Base-by-base conservation (phyloP, 2,888 invertebrate genomes). In the Elmis aenea region DNA sequence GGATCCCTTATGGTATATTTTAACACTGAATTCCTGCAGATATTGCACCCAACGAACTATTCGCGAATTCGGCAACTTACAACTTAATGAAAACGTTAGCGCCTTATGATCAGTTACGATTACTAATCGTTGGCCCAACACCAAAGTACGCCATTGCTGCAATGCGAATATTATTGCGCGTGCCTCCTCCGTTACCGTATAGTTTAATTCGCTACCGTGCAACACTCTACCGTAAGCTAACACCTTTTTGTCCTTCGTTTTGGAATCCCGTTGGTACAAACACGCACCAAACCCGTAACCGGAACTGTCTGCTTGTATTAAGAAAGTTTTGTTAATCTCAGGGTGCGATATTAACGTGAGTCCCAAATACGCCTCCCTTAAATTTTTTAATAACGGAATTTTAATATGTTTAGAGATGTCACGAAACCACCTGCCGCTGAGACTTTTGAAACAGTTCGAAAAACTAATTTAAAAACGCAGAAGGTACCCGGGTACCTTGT, bases 261-360 rank as follows among this genome's bases (percentile, higher is more conserved):
- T 13, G 5, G 6, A 11, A 5, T 20, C 16, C 3, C 26, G 3
- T 21, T 34, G 31, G 15, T 27, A 37, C 8, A 37, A 18, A 11
- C 28, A 23, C 25, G 42, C 21, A 29, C 25, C 21, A 35, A 52
- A 4, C 44, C 27, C 8, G 42, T 30, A 8, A 25, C 39, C 27
- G 26, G 25, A 38, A 2, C 30, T 30, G 16, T 38, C 26, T 1
- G 31, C 27, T 2, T 25, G 3, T 4, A 38, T 26, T 11, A 13
- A 38, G 20, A 32, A 38, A 9, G 6, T n/a, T 26, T 26, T 26
- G 13, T 6, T 3, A 18, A 32, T 27, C 11, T 38, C 21, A 4
- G 38, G 38, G 16, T 38, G 38, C 1, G 13, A 11, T 6, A 38
- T 11, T 11, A 13, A n/a, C 5, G 23, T 13, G n/a, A 5, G 18